These are phyloP conservation scores for Choristoneura fumiferana DNA, from an alignment of 1,140 invertebrate genomes.

Conservation along the genomic window DNA sequence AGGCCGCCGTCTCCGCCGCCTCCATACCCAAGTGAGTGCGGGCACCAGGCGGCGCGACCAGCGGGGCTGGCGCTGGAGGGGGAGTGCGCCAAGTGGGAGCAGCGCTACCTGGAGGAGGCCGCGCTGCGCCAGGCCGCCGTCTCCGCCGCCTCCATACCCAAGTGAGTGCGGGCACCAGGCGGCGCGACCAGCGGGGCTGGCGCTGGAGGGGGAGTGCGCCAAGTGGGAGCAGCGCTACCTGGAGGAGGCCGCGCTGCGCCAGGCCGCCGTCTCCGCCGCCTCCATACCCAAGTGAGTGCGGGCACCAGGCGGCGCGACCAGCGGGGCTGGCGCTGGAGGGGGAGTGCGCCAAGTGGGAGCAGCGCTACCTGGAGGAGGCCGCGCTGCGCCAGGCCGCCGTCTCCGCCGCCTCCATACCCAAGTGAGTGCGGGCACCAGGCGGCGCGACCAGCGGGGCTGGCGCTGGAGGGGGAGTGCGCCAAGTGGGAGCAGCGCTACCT, in stretches of 20 bases:
- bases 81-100: conserved; percentile 92
- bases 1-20: conserved; percentile 91
- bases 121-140: conserved; percentile 90
- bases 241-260: conserved; percentile 89
- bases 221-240: conserved; percentile 94
- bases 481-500: conserved; percentile 94
- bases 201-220: conserved; percentile 88
- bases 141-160: conserved; percentile 90
- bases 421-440: too few relatives aligned
- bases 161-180: conserved; percentile 88
- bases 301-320: conserved; percentile 83
- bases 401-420: conserved; percentile 90
- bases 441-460: too few relatives aligned
- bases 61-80: conserved; percentile 84
- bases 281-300: conserved; percentile 90
- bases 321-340: conserved; percentile 84
- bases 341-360: conserved; percentile 92
- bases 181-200: conserved; percentile 71
- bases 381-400: conserved; percentile 90
- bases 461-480: conserved; percentile 88
- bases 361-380: conserved; percentile 91
- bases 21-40: conserved; percentile 82
- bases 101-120: conserved; percentile 91
- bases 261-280: conserved; percentile 91
- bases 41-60: conserved; percentile 83